Percentiles rank a stretch among this genome's conserved stretches.
These are phyloP conservation scores for Eutolmus rufibarbis DNA, from an alignment of 2,888 invertebrate species.

Conservation along the genomic window DNA sequence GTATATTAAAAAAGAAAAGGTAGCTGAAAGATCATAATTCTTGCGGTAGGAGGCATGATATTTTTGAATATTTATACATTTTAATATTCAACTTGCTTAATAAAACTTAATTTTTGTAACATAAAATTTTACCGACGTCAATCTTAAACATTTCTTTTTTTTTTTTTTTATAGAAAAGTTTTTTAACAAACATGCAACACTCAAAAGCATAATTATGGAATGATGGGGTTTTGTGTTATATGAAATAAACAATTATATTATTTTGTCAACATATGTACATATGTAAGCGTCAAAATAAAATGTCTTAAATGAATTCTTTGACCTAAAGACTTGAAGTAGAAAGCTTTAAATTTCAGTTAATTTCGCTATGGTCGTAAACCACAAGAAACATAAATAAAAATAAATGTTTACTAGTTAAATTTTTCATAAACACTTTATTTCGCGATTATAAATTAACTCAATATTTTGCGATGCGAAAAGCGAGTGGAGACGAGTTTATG, in stretches of 20 bases:
- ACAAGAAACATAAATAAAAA: background rate
- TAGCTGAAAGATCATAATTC: no score
- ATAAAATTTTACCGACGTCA: no score
- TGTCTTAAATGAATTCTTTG: background rate
- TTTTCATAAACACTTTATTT: background rate
- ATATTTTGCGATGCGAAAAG: background rate
- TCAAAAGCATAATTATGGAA: no score
- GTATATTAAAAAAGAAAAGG: no score
- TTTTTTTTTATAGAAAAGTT: no score
- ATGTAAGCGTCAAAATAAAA: background rate
- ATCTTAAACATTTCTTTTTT: no score
- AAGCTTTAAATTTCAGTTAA: background rate
- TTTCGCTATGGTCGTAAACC: background rate
- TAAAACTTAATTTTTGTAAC: no score
- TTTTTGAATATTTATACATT: no score
- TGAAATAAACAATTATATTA: background rate
- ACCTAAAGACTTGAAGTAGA: background rate
- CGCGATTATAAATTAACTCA: background rate
- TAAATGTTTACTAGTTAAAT: background rate
- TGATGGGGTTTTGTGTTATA: no score
- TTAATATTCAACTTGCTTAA: no score
- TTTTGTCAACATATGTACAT: background rate
- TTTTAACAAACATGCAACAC: no score
- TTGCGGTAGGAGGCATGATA: no score
- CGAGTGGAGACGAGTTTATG: background rate